Base-by-base conservation (phyloP, 2,113 vertebrate genomes). In the Montifringilla adamsi region DNA sequence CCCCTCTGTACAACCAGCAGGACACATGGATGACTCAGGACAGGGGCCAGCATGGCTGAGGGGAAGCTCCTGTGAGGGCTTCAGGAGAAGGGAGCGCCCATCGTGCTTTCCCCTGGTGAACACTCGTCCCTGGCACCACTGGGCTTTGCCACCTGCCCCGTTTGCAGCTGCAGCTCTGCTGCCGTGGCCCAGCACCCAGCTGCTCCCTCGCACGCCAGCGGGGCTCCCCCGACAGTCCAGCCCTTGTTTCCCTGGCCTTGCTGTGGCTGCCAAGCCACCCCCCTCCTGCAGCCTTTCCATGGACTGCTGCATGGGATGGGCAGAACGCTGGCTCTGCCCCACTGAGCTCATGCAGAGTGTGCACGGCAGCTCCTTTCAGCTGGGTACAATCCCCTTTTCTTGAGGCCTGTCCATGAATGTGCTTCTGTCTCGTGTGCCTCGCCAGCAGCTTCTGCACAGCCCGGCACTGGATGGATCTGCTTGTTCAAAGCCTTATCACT, bases 381-480 rank as follows among this genome's bases (percentile, higher is more conserved):
- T 62, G 89, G 62, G 33, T 31, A 90, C 72, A 91, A 63, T 88
- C 86, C 69, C 23, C 69, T 80, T 81, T 80, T 94, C 90, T 87
- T 70, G 69, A 72, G 56, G 60, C 2, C 0, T 18, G 21, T 21
- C 30, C 67, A 16, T 93, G 74, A 96, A 84, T 91, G 84, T 69
- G 75, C n/a, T 49, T 90, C 84, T 95, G 88, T 91, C 79, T 76
- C 10, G 1, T 31, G 59, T 69, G 55, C 72, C 64, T 92, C 5
- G 0, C 68, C 58, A 76, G 41, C 84, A 83, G 72, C 73, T 94
- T 92, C 75, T 93, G 41, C 79, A 33, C 68, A 60, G 84, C 56
- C 19, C 1, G 1, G 5, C 2, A 1, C 64, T 82, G 84, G 47
- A 74, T 53, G 44, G 59, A 39, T 82, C 30, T 75, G 3, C 46